A percentile compares a stretch with the other conserved stretches of the same genome.
Evolutionary conservation across 2,113 vertebrate genomes (phyloP).

Genomic region (Platichthys stellatus): DNA sequence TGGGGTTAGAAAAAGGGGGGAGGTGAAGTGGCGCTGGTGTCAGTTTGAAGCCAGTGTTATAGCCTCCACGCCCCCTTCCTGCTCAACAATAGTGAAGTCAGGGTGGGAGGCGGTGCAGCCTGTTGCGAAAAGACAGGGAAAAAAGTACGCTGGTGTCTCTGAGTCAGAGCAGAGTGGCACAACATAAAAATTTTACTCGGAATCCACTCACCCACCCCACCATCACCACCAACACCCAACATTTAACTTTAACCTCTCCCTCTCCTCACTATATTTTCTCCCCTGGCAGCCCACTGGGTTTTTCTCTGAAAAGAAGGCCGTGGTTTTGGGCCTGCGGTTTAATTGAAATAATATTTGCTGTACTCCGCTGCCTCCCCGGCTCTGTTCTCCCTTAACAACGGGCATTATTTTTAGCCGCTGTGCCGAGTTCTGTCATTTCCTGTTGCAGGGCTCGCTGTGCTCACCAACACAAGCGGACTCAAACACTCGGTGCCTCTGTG

Average conservation of each 20-base stretch:
- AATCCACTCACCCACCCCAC: constrained; percentile 4
- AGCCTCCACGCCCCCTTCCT: constrained; percentile 32
- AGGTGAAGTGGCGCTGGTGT: constrained; percentile 26
- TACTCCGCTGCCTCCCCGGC: constrained; percentile 71
- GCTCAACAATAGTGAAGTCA: constrained; percentile 61
- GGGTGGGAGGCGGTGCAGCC: constrained; percentile 28
- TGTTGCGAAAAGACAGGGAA: constrained; percentile 40
- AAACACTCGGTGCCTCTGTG: constrained; percentile 29
- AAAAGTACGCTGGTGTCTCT: constrained; percentile 30
- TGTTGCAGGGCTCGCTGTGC: constrained; percentile 62
- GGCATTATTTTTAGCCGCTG: constrained; percentile 81
- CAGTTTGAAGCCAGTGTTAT: constrained; percentile 61
- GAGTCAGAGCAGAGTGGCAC: constrained; percentile 50
- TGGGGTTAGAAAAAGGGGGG: constrained; percentile 11
- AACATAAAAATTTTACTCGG: constrained; percentile 45
- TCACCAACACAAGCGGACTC: constrained; percentile 52
- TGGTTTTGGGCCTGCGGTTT: constrained; percentile 71
- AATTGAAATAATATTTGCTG: constrained; percentile 84
- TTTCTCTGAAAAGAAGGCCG: constrained; percentile 63
- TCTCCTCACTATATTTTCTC: constrained; percentile 20
- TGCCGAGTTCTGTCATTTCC: constrained; percentile 81
- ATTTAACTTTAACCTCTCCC: constrained; percentile 49
- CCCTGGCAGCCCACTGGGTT: constrained; percentile 53
- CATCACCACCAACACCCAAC: constrained; percentile 44
- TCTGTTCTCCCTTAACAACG: constrained; percentile 80